These are phyloP conservation scores for Apis mellifera DNA, from an alignment of 1,140 invertebrate genomes.

Conservation along the genomic window DNA sequence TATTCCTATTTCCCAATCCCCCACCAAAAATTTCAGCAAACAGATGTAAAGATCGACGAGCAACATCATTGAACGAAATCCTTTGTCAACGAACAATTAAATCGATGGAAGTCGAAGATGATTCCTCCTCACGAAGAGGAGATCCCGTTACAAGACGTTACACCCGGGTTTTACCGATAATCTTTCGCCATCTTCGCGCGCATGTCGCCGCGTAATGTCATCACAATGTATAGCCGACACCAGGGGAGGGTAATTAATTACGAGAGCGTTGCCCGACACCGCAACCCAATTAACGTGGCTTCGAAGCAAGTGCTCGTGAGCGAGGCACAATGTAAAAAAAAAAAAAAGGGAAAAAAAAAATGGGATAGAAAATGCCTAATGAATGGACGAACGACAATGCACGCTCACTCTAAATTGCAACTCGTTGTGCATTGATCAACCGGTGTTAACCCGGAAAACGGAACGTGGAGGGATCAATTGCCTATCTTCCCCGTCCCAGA, in stretches of 20 bases:
- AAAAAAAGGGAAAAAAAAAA: constrained; percentile 38
- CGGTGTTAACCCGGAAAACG: constrained; percentile 28
- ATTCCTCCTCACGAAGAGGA: neutral
- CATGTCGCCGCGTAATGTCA: constrained; percentile 43
- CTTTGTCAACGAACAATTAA: constrained; percentile 52
- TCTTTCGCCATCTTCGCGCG: constrained; percentile 43
- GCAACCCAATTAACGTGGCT: constrained; percentile 49
- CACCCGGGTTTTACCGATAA: constrained; percentile 36
- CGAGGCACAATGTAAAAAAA: neutral
- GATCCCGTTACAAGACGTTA: neutral
- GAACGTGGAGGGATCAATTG: constrained; percentile 28
- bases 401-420: constrained; percentile 34
- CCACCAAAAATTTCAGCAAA: too few species aligned
- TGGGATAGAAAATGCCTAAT: constrained; percentile 31
- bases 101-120: constrained; percentile 20
- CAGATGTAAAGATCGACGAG: too few species aligned
- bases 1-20: too few species aligned
- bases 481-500: neutral
- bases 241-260: constrained; percentile 55
- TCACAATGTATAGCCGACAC: constrained; percentile 32
- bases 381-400: constrained; percentile 27
- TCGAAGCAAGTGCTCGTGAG: neutral
- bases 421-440: constrained; percentile 40
- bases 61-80: too few species aligned
- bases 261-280: constrained; percentile 34